Base-by-base conservation (phyloP, 2,888 invertebrate genomes). In the Cyclophora albipunctata region DNA sequence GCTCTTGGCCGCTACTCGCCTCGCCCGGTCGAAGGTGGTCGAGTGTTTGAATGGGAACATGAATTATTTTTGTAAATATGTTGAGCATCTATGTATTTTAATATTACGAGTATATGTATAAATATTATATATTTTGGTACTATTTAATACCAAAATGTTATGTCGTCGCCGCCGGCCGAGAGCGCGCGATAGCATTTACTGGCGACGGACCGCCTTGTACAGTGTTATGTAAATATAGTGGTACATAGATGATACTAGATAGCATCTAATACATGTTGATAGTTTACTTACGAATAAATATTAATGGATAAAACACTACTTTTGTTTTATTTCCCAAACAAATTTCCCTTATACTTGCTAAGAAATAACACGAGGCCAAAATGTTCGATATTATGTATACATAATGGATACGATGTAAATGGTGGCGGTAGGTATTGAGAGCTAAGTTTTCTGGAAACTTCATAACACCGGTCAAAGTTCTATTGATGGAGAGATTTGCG, bases 221-320 rank as follows among this genome's bases (percentile, higher is more conserved):
- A 83, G 78, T 80, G 78, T 81, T 78, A 60, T 86, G 84, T 87
- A 85, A 78, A 86, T 86, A 87, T 84, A 85, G 20, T 20, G 20
- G 84, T 52, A 60, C 54, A 52, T 70, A 73, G 64, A 47, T 55
- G 64, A 71, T 73, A 69, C 72, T 71, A 69, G 73, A 73, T 73
- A 71, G 76, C 70, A 67, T 74, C 64, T 77, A 71, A 78, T 76
- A 81, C 73, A 74, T 81, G 84, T 84, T 81, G 71, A 70, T 78
- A 73, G 66, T 64, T 79, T 80, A 83, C 81, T 78, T 84, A 83
- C 67, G 66, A 83, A 84, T 85, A 84, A 87, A 85, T 79, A 81
- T 81, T 85, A 84, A 83, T 81, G 83, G 84, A 83, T 74, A 66
- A 71, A 37, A 71, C 49, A 46, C n/a, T 59, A 47, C 48, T 49